Conservation (phyloP, 2,888 invertebrate species). For the Caenorhabditis sp. region DNA sequence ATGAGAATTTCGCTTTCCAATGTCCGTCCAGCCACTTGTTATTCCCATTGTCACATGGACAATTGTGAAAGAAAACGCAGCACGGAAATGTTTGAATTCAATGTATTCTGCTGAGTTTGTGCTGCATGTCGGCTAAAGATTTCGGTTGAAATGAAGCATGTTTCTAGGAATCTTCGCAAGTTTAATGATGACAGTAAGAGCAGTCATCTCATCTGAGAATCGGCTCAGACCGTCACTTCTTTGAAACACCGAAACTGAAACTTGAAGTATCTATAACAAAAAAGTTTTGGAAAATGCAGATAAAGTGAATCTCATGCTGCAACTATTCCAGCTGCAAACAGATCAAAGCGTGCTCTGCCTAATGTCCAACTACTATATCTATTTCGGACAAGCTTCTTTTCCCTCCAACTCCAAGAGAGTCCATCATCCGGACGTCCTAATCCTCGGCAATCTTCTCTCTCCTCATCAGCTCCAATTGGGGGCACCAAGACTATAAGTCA, state of each 20-base stretch:
- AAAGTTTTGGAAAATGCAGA: too few species aligned
- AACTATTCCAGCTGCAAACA: too few species aligned
- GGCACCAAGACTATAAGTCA: constrained; percentile 20
- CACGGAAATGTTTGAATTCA: constrained; percentile 18
- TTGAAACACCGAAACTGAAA: too few species aligned
- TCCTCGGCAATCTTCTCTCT: constrained; percentile 6
- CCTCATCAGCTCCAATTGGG: constrained; percentile 8
- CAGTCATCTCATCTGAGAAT: too few species aligned
- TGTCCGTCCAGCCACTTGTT: constrained; percentile 10
- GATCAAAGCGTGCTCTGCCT: too few species aligned
- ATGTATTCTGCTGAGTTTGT: constrained; percentile 12
- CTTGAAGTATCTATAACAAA: background rate
- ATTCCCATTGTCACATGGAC: constrained; percentile 26
- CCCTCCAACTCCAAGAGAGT: background rate
- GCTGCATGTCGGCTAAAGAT: background rate
- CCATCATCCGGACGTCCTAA: background rate
- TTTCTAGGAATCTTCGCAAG: too few species aligned
- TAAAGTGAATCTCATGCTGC: too few species aligned
- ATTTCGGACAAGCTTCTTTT: too few species aligned
- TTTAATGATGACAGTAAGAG: too few species aligned
- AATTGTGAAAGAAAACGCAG: constrained; percentile 13
- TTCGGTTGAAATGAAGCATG: background rate
- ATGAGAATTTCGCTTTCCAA: constrained; percentile 4
- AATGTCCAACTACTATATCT: too few species aligned
- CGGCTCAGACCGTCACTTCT: too few species aligned